A percentile compares a stretch with the other conserved stretches of the same genome.
phyloP scores from a whole-genome alignment of 2,113 vertebrate species.

The Pica pica region DNA sequence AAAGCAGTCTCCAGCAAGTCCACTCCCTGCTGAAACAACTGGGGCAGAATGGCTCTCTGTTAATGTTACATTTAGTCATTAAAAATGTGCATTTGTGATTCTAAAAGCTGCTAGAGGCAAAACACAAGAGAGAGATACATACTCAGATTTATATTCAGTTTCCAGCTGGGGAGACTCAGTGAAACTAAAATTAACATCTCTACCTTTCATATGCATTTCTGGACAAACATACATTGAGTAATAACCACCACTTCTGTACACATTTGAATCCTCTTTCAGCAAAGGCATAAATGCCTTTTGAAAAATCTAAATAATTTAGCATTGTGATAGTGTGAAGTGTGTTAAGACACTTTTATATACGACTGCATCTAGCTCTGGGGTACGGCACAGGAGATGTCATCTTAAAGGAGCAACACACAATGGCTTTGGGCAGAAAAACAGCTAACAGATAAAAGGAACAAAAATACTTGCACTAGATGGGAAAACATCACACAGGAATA shows the following conservation, averaged over 20 bases:
- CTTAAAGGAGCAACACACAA: background rate
- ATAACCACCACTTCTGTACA: background rate
- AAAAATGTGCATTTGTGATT: conserved; percentile 69
- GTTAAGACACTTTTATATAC: background rate
- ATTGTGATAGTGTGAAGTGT: background rate
- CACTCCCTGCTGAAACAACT: conserved; percentile 41
- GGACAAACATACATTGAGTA: background rate
- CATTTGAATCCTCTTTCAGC: background rate
- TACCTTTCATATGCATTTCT: conserved; percentile 15
- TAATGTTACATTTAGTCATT: conserved; percentile 64
- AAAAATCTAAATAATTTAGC: conserved; percentile 35
- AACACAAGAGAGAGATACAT: conserved; percentile 30
- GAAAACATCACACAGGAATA: background rate
- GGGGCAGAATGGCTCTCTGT: conserved; percentile 58
- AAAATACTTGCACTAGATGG: background rate
- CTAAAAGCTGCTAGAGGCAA: conserved; percentile 62
- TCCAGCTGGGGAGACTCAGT: background rate
- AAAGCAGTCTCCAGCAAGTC: conserved; percentile 31
- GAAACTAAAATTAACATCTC: conserved; percentile 41
- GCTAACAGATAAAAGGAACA: background rate
- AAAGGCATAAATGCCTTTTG: conserved; percentile 23
- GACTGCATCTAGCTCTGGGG: background rate
- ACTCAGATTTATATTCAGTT: conserved; percentile 4
- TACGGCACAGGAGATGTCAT: background rate
- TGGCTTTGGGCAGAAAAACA: background rate